Conservation (phyloP, 2,113 vertebrate genomes). For the Mustelus asterias region DNA sequence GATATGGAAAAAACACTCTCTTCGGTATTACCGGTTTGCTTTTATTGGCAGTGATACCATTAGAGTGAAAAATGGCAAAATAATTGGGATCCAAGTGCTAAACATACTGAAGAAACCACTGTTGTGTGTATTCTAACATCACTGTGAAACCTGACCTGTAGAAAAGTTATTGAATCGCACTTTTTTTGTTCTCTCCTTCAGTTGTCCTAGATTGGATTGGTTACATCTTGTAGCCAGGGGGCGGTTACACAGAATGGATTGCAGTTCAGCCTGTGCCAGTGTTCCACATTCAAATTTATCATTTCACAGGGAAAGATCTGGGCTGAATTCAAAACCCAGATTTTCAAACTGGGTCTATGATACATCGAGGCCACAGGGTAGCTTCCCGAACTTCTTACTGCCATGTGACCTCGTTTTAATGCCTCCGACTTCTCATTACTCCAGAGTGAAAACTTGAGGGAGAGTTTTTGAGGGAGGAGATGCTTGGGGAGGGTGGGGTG, state of each 20-base stretch:
- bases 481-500: no score
- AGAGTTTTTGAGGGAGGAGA: no score
- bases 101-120: not conserved
- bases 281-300: not conserved
- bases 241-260: not conserved
- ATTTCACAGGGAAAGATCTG: no score
- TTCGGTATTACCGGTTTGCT: not conserved
- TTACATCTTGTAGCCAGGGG: not conserved
- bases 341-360: not conserved
- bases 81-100: not conserved
- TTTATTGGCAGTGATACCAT: not conserved
- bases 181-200: not conserved
- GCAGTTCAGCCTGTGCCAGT: not conserved
- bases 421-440: no score
- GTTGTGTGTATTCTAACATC: not conserved
- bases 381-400: no score
- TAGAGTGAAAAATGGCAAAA: not conserved
- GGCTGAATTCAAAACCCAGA: not conserved
- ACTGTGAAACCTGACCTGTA: not conserved
- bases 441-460: no score
- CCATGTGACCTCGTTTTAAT: no score
- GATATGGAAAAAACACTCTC: not conserved
- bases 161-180: not conserved
- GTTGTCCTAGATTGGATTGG: not conserved
- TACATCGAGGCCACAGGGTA: not conserved